phyloP scores from a whole-genome alignment of 2,888 invertebrate genomes.

The Diaperis boleti region DNA sequence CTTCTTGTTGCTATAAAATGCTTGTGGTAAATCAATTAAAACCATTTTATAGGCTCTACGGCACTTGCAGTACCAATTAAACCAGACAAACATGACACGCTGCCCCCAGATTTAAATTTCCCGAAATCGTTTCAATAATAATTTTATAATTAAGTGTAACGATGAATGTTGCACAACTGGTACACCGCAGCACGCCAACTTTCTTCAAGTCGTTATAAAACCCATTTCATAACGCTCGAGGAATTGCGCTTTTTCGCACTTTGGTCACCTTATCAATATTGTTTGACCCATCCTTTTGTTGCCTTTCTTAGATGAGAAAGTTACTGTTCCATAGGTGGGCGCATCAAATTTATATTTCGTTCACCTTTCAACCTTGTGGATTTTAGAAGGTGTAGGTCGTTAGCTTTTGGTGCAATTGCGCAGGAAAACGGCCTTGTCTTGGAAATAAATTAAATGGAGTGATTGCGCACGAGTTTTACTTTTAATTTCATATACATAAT shows the following conservation, averaged over 20 bases:
- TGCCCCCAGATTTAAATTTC: slow-evolving; percentile 1
- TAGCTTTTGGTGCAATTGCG: neutral
- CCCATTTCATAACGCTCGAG: slow-evolving; percentile 20
- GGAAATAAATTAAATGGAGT: neutral
- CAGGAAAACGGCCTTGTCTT: slow-evolving; percentile 7
- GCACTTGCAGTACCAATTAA: too few species aligned
- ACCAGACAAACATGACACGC: too few species aligned
- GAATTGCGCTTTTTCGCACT: slow-evolving; percentile 21
- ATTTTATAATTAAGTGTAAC: neutral
- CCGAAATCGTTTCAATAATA: neutral
- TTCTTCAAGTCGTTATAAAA: slow-evolving; percentile 36
- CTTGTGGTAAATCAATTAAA: too few species aligned
- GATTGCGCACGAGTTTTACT: too few species aligned
- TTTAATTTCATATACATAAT: too few species aligned
- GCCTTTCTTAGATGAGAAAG: too few species aligned
- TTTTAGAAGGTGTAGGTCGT: slow-evolving; percentile 9
- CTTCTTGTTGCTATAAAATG: too few species aligned
- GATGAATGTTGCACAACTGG: slow-evolving; percentile 23
- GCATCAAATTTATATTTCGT: slow-evolving; percentile 13
- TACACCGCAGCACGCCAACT: slow-evolving; percentile 36
- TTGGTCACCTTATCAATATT: slow-evolving; percentile 5
- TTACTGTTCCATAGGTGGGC: too few species aligned
- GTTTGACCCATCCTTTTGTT: neutral
- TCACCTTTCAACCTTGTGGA: slow-evolving; percentile 8
- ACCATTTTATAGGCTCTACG: too few species aligned